Base-by-base conservation (phyloP, 2,113 vertebrate species). In the Charina bottae region DNA sequence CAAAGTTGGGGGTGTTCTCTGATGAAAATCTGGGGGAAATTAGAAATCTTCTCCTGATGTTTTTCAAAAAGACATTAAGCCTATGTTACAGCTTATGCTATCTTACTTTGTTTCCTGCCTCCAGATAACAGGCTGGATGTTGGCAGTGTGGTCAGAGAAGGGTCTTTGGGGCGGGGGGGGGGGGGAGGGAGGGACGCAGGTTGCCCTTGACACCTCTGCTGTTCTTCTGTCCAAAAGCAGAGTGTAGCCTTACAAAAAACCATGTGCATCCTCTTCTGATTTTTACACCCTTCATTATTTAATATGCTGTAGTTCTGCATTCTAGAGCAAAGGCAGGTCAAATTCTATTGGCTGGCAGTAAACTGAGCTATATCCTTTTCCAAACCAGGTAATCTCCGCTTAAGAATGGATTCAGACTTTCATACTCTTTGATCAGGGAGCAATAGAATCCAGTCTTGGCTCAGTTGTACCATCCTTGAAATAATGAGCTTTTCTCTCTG, bases 131-230 rank as follows among this genome's bases (percentile, higher is more conserved):
- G 59, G 23, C 23, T 60, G 21, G 23, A 62, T 62, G 24, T 28
- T 26, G 26, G 10, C 60, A 62, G 10, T 62, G 24, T 28, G 24
- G 24, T 62, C 60, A 26, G 9, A 62, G 23, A 17, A 62, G 60
- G 3, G 3, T 19, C 3, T 26, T 26, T 2, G 8, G 24, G 2
- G 8, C n/a, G n/a, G n/a, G n/a, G n/a, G n/a, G n/a, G n/a, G 1
- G 3, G 10, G 26, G 26, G 10, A 62, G 24, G 26, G 26, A 59
- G 23, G 58, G 17, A 58, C 17, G 10, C 10, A 62, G 60, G 9
- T 62, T 62, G 60, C 6, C 60, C 8, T 62, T 62, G 26, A 28
- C 9, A 62, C 2, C 2, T 62, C 26, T 0, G 1, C 26, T 64
- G 26, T 64, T 64, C 26, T 64, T 64, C 26, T 64, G 10, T 64